A percentile compares a stretch with the other conserved stretches of the same genome.
phyloP scores from a whole-genome alignment of 2,113 vertebrate genomes.

The Axis porcinus region DNA sequence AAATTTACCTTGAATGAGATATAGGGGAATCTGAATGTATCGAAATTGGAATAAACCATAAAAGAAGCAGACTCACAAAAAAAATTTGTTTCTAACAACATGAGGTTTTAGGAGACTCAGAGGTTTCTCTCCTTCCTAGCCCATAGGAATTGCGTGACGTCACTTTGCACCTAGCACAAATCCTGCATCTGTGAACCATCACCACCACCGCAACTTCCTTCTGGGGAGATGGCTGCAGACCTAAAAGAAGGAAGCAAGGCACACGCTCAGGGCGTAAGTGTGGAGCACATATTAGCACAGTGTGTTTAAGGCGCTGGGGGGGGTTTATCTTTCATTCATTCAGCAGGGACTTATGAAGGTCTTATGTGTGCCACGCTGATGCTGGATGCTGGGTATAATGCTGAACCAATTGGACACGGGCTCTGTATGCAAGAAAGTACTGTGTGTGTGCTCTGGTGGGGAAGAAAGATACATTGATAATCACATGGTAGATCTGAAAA shows the following conservation, averaged over 20 bases:
- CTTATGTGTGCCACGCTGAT: not conserved
- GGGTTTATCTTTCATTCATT: not conserved
- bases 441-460: not conserved
- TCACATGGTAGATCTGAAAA: not conserved
- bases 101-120: not conserved
- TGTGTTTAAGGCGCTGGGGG: not conserved
- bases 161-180: not conserved
- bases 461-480: not conserved
- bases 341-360: not conserved
- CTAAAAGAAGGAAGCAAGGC: not conserved
- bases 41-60: not conserved
- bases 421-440: not conserved
- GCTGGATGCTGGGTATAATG: too few species aligned
- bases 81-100: not conserved
- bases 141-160: too few species aligned
- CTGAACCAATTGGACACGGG: too few species aligned
- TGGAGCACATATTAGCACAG: not conserved
- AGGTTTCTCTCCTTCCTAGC: not conserved
- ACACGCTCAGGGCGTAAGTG: accelerated
- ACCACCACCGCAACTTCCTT: not conserved
- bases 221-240: not conserved
- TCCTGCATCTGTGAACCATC: not conserved
- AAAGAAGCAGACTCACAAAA: not conserved
- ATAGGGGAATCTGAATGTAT: not conserved
- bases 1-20: not conserved